Evolutionary conservation across 2,888 invertebrate species (phyloP).

Genomic region (Eristalis tenax): DNA sequence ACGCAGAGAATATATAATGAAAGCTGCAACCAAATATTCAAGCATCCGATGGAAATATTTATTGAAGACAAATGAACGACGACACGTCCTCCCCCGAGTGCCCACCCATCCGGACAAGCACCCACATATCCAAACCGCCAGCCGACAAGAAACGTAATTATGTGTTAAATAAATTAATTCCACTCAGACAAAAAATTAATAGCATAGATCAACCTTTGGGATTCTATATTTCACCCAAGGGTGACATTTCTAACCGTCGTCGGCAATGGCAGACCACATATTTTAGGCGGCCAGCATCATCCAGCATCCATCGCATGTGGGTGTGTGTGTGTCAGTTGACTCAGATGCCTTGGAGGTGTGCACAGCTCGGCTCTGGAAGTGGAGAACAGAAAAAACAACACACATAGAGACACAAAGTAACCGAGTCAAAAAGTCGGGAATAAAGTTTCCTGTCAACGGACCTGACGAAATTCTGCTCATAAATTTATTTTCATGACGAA

Average conservation of each 20-base stretch:
- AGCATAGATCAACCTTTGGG: slow-evolving; percentile 64
- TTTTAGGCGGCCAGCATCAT: slow-evolving; percentile 26
- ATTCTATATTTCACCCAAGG: slow-evolving; percentile 66
- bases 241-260: slow-evolving; percentile 60
- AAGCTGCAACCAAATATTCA: neutral
- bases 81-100: slow-evolving; percentile 1
- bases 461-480: slow-evolving; percentile 54
- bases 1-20: neutral
- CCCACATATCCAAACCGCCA: slow-evolving; percentile 21
- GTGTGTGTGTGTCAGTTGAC: neutral
- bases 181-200: slow-evolving; percentile 69
- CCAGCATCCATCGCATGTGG: neutral
- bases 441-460: slow-evolving; percentile 59
- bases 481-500: slow-evolving; percentile 47
- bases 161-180: slow-evolving; percentile 72
- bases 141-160: slow-evolving; percentile 63
- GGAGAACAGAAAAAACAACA: neutral
- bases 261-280: slow-evolving; percentile 30
- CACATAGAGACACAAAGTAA: neutral
- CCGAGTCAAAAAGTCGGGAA: slow-evolving; percentile 43
- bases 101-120: neutral
- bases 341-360: slow-evolving; percentile 6
- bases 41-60: slow-evolving; percentile 23
- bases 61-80: slow-evolving; percentile 50
- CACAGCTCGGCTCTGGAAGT: neutral